Evolutionary conservation across 1,140 invertebrate genomes (phyloP).

Genomic region (Luehdorfia chinensis): DNA sequence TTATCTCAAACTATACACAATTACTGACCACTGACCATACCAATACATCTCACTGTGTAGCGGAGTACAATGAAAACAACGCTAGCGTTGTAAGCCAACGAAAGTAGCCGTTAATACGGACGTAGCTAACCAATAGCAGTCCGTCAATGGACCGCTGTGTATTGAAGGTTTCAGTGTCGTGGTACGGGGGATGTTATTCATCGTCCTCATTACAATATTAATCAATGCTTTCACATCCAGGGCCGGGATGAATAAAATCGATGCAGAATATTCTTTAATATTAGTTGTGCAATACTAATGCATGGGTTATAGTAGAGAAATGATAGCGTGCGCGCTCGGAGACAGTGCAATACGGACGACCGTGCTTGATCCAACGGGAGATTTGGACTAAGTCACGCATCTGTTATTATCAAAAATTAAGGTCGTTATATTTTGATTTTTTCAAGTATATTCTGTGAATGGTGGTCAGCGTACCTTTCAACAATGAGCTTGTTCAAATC

Average conservation of each 20-base stretch:
- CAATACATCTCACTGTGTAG: constrained; percentile 10
- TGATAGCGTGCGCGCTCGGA: constrained; percentile 28
- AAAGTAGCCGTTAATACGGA: too few relatives aligned
- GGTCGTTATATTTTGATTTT: too few relatives aligned
- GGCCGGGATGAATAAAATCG: constrained; percentile 47
- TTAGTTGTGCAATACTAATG: constrained; percentile 53
- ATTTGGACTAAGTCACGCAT: too few relatives aligned
- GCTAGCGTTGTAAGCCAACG: too few relatives aligned
- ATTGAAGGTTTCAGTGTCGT: background rate
- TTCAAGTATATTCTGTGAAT: too few relatives aligned
- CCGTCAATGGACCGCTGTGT: background rate
- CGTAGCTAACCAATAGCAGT: too few relatives aligned
- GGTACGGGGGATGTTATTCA: constrained; percentile 29
- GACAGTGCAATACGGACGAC: constrained; percentile 27
- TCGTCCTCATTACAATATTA: constrained; percentile 69
- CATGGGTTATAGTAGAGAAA: constrained; percentile 27
- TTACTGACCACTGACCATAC: constrained; percentile 40
- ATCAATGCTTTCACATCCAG: constrained; percentile 63
- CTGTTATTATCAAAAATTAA: too few relatives aligned
- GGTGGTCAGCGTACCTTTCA: too few relatives aligned
- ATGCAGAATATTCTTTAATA: constrained; percentile 49
- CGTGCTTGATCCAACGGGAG: too few relatives aligned
- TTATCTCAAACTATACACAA: constrained; percentile 70
- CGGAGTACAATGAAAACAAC: too few relatives aligned
- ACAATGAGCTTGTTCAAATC: too few relatives aligned